These are phyloP conservation scores for Myzus persicae DNA, from an alignment of 1,140 invertebrate genomes.

Conservation along the genomic window DNA sequence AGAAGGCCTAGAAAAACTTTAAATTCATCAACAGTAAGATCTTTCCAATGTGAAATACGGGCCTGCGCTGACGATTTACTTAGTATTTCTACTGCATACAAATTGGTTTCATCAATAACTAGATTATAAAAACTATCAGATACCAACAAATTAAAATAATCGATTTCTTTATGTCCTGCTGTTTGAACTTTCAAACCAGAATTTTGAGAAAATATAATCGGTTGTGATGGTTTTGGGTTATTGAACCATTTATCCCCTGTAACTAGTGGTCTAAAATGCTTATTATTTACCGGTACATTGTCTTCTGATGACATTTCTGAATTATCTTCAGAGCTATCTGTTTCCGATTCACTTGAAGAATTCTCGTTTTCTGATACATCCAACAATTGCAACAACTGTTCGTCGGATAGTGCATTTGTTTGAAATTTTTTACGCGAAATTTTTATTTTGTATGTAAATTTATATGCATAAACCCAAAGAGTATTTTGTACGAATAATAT, in stretches of 20 bases:
- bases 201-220: background rate
- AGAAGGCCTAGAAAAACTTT: background rate
- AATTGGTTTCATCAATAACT: background rate
- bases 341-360: background rate
- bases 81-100: background rate
- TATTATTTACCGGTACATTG: constrained; percentile 1
- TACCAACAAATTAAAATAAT: constrained; percentile 3
- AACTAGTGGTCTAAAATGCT: constrained; percentile 3
- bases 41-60: background rate
- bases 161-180: background rate
- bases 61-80: background rate
- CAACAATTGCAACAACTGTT: constrained; percentile 1
- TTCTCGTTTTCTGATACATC: background rate
- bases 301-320: constrained; percentile 7
- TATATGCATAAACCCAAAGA: background rate
- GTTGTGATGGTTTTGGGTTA: background rate
- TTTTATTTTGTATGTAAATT: background rate
- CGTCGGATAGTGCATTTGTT: background rate
- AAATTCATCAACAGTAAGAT: background rate
- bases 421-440: background rate
- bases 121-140: constrained; percentile 3
- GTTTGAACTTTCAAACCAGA: background rate
- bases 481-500: too few species aligned
- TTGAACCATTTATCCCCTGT: background rate
- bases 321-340: background rate